Conservation (phyloP, 2,113 vertebrate genomes). For the Xyrauchen texanus region DNA sequence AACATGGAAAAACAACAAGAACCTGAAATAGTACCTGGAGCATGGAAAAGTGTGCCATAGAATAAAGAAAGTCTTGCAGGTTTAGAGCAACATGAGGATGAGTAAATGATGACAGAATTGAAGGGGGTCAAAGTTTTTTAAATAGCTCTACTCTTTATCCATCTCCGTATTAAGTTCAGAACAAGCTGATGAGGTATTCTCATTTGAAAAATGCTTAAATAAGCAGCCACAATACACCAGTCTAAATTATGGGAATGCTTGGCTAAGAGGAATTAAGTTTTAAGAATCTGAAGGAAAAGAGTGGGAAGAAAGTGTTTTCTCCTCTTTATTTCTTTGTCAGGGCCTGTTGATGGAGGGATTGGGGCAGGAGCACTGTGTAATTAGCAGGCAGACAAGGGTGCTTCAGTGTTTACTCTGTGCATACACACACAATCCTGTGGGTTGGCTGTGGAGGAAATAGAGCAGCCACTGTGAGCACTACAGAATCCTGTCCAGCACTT, state of each 20-base stretch:
- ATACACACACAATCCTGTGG: slow-evolving; percentile 63
- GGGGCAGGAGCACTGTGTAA: too few species aligned
- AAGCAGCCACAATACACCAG: not conserved
- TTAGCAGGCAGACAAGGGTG: not conserved
- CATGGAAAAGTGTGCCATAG: too few species aligned
- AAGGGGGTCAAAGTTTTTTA: not conserved
- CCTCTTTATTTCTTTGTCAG: slow-evolving; percentile 3
- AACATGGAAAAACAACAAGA: too few species aligned
- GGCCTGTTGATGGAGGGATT: slow-evolving; percentile 12
- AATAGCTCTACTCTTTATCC: not conserved
- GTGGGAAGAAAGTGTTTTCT: not conserved
- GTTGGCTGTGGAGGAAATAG: slow-evolving; percentile 54
- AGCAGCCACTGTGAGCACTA: too few species aligned
- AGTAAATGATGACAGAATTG: not conserved
- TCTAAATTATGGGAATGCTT: slow-evolving; percentile 6
- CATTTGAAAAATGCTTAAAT: not conserved
- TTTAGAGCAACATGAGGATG: too few species aligned
- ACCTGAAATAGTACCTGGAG: too few species aligned
- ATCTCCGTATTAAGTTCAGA: not conserved
- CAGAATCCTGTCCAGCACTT: too few species aligned
- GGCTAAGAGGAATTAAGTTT: not conserved
- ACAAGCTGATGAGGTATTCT: not conserved
- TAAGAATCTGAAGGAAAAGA: too few species aligned
- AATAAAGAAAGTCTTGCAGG: too few species aligned
- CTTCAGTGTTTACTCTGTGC: slow-evolving; percentile 39